These are phyloP conservation scores for Dryococelus australis DNA, from an alignment of 2,888 invertebrate genomes.

Conservation along the genomic window DNA sequence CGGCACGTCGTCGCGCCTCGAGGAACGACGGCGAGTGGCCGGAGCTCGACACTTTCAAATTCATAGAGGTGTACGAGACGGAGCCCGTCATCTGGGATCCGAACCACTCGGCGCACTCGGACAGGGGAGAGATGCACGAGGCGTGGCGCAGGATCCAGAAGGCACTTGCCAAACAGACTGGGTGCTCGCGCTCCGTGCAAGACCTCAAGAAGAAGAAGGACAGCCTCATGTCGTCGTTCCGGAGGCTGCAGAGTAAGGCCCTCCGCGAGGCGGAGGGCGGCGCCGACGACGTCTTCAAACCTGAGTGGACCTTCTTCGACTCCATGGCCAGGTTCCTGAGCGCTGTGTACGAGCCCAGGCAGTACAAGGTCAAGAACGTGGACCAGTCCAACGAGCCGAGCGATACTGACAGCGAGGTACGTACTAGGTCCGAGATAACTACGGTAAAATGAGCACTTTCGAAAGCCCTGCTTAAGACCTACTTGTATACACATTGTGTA, in stretches of 20 bases:
- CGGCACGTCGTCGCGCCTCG: too few species aligned
- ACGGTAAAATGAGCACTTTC: too few species aligned
- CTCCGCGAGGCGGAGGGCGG: constrained; percentile 53
- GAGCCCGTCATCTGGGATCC: constrained; percentile 61
- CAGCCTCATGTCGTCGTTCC: constrained; percentile 61
- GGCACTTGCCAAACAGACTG: constrained; percentile 49
- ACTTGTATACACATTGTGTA: too few species aligned
- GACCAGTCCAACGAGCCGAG: too few species aligned
- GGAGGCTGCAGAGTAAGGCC: constrained; percentile 54
- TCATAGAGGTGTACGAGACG: constrained; percentile 58
- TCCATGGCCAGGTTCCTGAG: constrained; percentile 61
- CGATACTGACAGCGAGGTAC: too few species aligned
- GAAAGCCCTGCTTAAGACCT: too few species aligned
- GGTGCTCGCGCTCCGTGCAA: constrained; percentile 55
- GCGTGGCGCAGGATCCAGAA: constrained; percentile 61
- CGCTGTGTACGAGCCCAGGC: constrained; percentile 33
- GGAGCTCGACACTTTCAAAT: constrained; percentile 55
- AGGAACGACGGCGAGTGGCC: too few species aligned
- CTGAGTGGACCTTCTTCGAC: constrained; percentile 61
- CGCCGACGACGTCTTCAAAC: constrained; percentile 53
- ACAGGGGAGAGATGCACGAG: constrained; percentile 57
- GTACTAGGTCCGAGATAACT: too few species aligned
- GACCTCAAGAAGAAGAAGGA: constrained; percentile 62
- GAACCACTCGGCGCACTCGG: constrained; percentile 58
- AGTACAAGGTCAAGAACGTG: too few species aligned